Percentiles rank a stretch among this genome's conserved stretches.
phyloP scores from a whole-genome alignment of 2,113 vertebrate genomes.

The Lepus timidus region DNA sequence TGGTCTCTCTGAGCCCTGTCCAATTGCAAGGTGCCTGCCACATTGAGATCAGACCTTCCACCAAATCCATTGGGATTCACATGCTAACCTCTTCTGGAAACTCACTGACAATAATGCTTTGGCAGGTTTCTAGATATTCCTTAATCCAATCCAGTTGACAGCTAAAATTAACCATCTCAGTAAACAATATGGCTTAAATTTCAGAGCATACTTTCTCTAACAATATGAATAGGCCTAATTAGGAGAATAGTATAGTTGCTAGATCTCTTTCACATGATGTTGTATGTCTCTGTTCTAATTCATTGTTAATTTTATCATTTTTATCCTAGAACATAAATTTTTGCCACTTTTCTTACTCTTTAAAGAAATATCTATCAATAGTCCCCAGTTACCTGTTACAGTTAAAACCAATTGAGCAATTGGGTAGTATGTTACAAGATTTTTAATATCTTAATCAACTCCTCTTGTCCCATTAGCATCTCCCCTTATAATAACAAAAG shows the following conservation, averaged over 20 bases:
- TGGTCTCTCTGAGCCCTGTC: too few species aligned
- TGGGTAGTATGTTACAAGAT: background rate
- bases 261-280: background rate
- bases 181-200: background rate
- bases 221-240: background rate
- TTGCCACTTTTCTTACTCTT: background rate
- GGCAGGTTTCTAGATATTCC: too few species aligned
- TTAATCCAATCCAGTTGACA: too few species aligned
- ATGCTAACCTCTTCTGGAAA: too few species aligned
- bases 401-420: background rate
- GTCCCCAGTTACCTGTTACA: background rate
- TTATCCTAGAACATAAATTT: background rate
- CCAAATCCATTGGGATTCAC: too few species aligned
- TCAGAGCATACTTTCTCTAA: background rate
- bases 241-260: background rate
- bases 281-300: background rate
- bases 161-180: too few species aligned
- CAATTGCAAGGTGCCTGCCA: too few species aligned
- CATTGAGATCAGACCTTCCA: too few species aligned
- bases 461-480: background rate
- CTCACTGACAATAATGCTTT: too few species aligned
- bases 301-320: background rate
- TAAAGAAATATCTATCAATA: background rate
- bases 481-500: background rate
- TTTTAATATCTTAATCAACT: background rate